These are phyloP conservation scores for Spisula solida DNA, from an alignment of 2,888 invertebrate species.

Conservation along the genomic window DNA sequence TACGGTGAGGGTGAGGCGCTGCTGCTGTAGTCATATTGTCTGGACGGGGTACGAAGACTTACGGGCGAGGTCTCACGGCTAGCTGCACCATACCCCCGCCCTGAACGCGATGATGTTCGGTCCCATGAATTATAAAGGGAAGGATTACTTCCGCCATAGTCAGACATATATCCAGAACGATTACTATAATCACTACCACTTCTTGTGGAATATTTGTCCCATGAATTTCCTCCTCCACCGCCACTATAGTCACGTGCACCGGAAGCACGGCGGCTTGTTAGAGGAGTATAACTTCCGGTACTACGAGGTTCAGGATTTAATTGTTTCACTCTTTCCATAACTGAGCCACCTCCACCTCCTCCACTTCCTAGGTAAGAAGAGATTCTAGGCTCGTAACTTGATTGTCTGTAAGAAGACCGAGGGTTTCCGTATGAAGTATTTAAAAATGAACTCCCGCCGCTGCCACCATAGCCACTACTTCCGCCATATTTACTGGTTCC, in stretches of 20 bases:
- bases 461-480: slow-evolving; percentile 70
- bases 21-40: slow-evolving; percentile 83
- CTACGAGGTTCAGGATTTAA: slow-evolving; percentile 60
- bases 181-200: slow-evolving; percentile 79
- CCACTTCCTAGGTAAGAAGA: slow-evolving; percentile 54
- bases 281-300: slow-evolving; percentile 75
- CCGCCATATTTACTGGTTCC: slow-evolving; percentile 69
- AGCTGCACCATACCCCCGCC: slow-evolving; percentile 78
- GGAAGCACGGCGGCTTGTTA: slow-evolving; percentile 70
- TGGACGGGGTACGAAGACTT: slow-evolving; percentile 75
- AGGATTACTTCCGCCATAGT: slow-evolving; percentile 82
- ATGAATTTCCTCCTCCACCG: slow-evolving; percentile 67
- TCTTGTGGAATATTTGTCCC: slow-evolving; percentile 75
- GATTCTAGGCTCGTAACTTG: slow-evolving; percentile 69
- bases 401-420: slow-evolving; percentile 68
- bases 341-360: slow-evolving; percentile 53
- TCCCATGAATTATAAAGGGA: slow-evolving; percentile 83
- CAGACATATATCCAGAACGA: slow-evolving; percentile 83
- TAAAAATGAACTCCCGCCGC: slow-evolving; percentile 71
- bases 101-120: slow-evolving; percentile 79
- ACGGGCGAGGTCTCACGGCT: slow-evolving; percentile 83
- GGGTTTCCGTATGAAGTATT: slow-evolving; percentile 71
- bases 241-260: slow-evolving; percentile 68
- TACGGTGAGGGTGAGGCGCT: slow-evolving; percentile 83
- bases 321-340: slow-evolving; percentile 80